phyloP scores from a whole-genome alignment of 1,140 invertebrate species.

The Bombus vancouverensis region DNA sequence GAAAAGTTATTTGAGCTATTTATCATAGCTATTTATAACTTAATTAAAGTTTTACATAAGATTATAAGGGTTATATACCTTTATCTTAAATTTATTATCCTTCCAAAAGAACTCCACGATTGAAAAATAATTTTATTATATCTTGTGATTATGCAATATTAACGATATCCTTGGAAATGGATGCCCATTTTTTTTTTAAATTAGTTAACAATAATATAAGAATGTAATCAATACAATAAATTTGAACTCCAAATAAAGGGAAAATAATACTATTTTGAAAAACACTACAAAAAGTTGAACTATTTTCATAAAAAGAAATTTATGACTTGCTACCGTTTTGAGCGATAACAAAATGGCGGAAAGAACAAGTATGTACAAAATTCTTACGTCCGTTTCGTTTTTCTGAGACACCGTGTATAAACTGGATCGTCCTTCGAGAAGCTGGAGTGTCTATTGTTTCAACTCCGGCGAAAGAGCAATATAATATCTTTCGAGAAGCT shows the following conservation, averaged over 20 bases:
- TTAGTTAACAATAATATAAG: background rate
- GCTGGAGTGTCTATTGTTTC: constrained; percentile 72
- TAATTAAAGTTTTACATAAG: background rate
- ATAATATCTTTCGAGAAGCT: constrained; percentile 72
- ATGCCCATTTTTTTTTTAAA: background rate
- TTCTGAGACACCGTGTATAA: constrained; percentile 43
- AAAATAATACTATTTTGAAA: background rate
- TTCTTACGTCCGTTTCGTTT: constrained; percentile 17
- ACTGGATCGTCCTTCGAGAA: constrained; percentile 37
- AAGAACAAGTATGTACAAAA: background rate
- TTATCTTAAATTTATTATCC: background rate
- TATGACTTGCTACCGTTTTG: too few species aligned
- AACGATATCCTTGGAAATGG: background rate
- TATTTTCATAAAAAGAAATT: background rate
- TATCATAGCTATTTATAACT: background rate
- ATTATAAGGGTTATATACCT: background rate
- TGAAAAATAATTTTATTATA: background rate
- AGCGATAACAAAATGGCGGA: background rate
- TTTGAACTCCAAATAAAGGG: background rate
- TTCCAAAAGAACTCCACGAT: background rate
- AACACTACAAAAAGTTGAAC: background rate
- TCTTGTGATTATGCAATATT: background rate
- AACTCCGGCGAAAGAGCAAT: constrained; percentile 68
- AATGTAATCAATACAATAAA: background rate
- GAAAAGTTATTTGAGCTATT: background rate